These are phyloP conservation scores for Tanytarsus gracilentus DNA, from an alignment of 2,888 invertebrate genomes.

Conservation along the genomic window DNA sequence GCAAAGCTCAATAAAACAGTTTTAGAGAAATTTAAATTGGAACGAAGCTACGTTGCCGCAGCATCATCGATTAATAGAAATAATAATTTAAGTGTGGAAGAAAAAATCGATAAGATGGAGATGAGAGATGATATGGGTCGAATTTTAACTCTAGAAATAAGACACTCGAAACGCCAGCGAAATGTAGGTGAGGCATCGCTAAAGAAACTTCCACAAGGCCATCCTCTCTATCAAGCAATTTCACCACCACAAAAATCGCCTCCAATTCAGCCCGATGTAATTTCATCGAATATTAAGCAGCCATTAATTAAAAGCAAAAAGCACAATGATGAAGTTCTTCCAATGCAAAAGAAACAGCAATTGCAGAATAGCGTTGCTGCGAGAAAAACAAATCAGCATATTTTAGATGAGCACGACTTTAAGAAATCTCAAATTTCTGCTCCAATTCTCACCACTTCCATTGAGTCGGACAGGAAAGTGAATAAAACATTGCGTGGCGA, in stretches of 20 bases:
- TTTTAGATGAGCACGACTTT: constrained; percentile 1
- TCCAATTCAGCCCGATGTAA: constrained; percentile 11
- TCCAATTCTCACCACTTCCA: background rate
- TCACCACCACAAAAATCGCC: background rate
- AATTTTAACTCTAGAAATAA: constrained; percentile 59
- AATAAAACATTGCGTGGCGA: constrained; percentile 12
- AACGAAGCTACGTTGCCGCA: constrained; percentile 37
- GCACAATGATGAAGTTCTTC: too few relatives aligned
- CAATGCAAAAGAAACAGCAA: background rate
- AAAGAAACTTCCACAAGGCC: constrained; percentile 6
- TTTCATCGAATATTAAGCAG: constrained; percentile 8
- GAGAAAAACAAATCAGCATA: constrained; percentile 27
- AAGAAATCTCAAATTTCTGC: constrained; percentile 18
- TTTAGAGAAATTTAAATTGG: constrained; percentile 41
- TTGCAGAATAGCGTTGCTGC: too few relatives aligned
- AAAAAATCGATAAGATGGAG: too few relatives aligned
- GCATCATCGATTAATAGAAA: background rate
- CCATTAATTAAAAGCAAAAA: constrained; percentile 30
- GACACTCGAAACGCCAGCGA: constrained; percentile 65
- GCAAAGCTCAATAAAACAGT: constrained; percentile 48
- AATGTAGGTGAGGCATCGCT: constrained; percentile 33
- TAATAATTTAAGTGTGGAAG: too few relatives aligned
- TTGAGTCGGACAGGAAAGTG: background rate
- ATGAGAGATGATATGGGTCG: constrained; percentile 48
- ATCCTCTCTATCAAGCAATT: background rate